Evolutionary conservation across 1,140 invertebrate genomes (phyloP), one percentile per base, ranked within the genome.

Genomic region (Pogonomyrmex californicus): DNA sequence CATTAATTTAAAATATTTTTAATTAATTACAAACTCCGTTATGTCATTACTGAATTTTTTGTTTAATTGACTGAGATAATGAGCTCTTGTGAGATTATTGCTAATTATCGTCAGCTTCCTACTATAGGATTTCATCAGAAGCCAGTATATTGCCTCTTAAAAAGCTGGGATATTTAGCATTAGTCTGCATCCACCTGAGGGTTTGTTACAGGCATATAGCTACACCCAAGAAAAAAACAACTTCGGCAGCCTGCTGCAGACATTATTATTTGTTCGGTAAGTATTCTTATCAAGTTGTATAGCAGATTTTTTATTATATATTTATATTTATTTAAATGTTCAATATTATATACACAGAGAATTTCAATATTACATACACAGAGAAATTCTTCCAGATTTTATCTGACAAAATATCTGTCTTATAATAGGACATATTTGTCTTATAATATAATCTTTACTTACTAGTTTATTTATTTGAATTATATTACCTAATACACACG

Each of bases 161-260:
- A 83, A 91, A 93, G 94, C 93, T 95, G 90, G 88, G 91, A 94
- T 94, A 94, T 78, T 95, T 95, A 94, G 94, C 93, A 95, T 81
- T 93, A 93, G 94, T 95, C 94, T 95, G 88, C 91, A 95, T 95
- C 94, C 95, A 96, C 96, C 96, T 97, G 97, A 97, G 96, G 96
- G 96, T 97, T 96, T 97, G 96, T 97, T 97, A 96, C 96, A 97
- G 97, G 96, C 95, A 94, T 92, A 85, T 95, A 95, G 88, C 92
- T 94, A 92, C 92, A 90, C 94, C 94, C 93, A 90, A 90, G 65
- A 91, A 95, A 91, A 93, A 93, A 92, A 92, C 94, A 90, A 89
- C 95, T 88, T 91, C 93, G 87, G 93, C 94, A 92, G 94, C 94
- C 93, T 93, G 93, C 94, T 93, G 91, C 88, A 91, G 85, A 88